Evolutionary conservation across 1,140 invertebrate species (phyloP), one percentile per base, ranked within the genome.

Genomic region (Zophobas atratus): DNA sequence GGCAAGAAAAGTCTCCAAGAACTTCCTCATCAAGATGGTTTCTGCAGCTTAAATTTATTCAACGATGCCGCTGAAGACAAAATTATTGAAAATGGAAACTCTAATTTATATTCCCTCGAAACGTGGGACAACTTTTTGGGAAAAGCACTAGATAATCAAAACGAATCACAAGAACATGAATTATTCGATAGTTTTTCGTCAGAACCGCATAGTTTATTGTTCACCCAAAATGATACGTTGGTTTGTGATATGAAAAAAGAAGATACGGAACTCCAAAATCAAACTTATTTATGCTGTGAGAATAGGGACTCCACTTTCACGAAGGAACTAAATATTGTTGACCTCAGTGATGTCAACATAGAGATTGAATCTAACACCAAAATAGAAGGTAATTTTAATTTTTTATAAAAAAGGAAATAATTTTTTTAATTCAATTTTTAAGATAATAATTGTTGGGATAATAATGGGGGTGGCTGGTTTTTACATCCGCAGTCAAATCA

Each of bases 101-200:
- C 80, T n/a, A 81, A 84, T 75, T 46, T 73, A 72, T 87, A 86
- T 81, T 87, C 86, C 0, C 73, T 87, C 35, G 86, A 87, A 76
- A 87, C 85, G 4, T 87, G 86, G 86, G 85, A 87, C 80, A 85
- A 84, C 67, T 87, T 87, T 72, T 77, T 87, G 33, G 84, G 84
- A 56, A 82, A 81, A 57, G 83, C 84, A 35, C 83, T 87, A 6
- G 83, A 86, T 74, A 78, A 81, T 67, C 82, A 81, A 39, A 80
- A 79, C 55, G 60, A 71, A 51, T 67, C 51, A 20, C 74, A 81
- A 3, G 81, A 84, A n/a, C 79, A 82, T 55, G 74, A 51, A 56
- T 70, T 82, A 49, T 87, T 86, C 79, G 84, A 84, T 73, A 84
- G 83, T 77, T 85, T 86, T 75, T 81, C 80, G 49, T 82, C 84